phyloP scores from a whole-genome alignment of 2,888 invertebrate species.

The Melanophora roralis region DNA sequence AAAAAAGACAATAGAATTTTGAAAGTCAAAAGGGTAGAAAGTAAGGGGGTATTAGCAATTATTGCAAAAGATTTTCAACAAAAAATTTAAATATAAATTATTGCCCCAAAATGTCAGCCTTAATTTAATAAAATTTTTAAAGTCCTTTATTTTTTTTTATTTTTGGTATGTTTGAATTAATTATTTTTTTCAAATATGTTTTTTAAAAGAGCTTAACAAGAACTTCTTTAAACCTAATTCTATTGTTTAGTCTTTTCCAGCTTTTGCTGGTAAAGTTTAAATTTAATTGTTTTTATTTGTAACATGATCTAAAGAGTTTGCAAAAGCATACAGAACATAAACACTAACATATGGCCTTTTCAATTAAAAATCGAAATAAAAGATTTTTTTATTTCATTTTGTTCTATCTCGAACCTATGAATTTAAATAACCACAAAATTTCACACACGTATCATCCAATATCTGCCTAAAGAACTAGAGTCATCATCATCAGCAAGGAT shows the following conservation, averaged over 20 bases:
- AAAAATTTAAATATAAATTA: not conserved
- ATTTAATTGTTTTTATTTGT: conserved; percentile 36
- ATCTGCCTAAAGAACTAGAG: not conserved
- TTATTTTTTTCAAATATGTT: conserved; percentile 2
- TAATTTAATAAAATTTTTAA: conserved; percentile 10
- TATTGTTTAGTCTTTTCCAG: not conserved
- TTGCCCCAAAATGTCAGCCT: not conserved
- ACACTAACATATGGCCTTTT: conserved; percentile 35
- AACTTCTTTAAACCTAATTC: no score
- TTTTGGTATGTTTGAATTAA: conserved; percentile 13
- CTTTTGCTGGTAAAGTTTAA: conserved; percentile 14
- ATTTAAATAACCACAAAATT: conserved; percentile 54
- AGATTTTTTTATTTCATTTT: not conserved
- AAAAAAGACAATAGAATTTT: conserved; percentile 68
- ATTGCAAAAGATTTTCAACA: not conserved
- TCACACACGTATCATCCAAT: conserved; percentile 47
- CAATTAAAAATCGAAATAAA: conserved; percentile 50
- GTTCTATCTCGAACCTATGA: conserved; percentile 6
- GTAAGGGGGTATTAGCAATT: not conserved
- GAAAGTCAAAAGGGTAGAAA: not conserved
- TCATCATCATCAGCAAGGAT: conserved; percentile 26
- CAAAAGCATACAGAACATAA: not conserved
- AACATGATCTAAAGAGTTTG: conserved; percentile 8
- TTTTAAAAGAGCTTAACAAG: conserved; percentile 4
- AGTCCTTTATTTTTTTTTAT: not conserved